Percentiles rank a stretch among this genome's conserved stretches.
These are phyloP conservation scores for Piscicola geometra DNA, from an alignment of 2,888 invertebrate genomes.

Conservation along the genomic window DNA sequence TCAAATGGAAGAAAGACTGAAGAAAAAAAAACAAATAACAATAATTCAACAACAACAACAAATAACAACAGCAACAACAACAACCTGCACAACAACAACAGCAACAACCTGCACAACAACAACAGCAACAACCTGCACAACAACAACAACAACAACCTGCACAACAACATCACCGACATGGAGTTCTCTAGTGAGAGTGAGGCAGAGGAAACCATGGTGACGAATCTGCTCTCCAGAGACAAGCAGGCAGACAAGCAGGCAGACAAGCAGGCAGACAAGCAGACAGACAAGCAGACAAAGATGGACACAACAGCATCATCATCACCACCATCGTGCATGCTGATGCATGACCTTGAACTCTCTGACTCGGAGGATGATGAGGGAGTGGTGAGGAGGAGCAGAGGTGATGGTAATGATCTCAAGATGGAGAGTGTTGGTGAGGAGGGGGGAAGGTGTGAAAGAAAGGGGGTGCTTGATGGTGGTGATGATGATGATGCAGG, in stretches of 20 bases:
- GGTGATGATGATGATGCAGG: too few relatives aligned
- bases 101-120: neutral
- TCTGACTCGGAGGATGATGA: neutral
- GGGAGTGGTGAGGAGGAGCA: neutral
- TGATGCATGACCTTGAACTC: neutral
- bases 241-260: neutral
- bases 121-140: neutral
- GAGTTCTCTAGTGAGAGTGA: neutral
- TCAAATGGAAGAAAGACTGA: neutral
- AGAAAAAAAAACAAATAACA: neutral
- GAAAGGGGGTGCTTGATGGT: neutral
- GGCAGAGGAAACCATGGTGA: neutral
- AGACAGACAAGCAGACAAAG: neutral
- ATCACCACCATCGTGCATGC: neutral
- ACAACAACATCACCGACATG: neutral
- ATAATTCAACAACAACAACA: neutral
- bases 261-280: too few relatives aligned
- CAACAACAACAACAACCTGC: neutral
- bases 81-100: neutral
- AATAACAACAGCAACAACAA: neutral
- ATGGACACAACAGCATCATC: too few relatives aligned
- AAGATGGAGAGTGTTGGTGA: neutral
- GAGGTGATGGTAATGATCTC: neutral
- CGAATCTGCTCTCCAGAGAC: neutral
- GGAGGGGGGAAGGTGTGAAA: neutral